Evolutionary conservation across 2,113 vertebrate species (phyloP).

Genomic region (Raja brachyura): DNA sequence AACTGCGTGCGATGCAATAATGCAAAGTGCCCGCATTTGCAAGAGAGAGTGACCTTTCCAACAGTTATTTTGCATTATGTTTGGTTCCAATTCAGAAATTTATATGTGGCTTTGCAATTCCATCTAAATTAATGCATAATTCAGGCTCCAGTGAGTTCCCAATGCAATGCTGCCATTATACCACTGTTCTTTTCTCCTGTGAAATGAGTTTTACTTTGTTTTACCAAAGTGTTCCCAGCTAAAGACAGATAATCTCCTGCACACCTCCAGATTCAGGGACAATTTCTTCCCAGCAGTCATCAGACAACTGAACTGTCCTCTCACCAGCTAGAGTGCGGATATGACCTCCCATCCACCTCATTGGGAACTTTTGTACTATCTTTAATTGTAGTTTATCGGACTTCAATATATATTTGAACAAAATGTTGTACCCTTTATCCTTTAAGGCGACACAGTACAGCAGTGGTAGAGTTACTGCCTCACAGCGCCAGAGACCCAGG

Average conservation of each 20-base stretch:
- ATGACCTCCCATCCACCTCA: too few relatives aligned
- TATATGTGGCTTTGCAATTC: neutral
- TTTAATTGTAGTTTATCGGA: too few relatives aligned
- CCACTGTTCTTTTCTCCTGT: neutral
- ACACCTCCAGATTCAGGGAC: too few relatives aligned
- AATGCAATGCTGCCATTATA: neutral
- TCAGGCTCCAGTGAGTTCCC: neutral
- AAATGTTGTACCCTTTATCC: too few relatives aligned
- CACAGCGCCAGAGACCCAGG: too few relatives aligned
- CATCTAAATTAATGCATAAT: neutral
- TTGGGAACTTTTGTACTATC: too few relatives aligned
- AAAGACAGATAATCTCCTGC: neutral
- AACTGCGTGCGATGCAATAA: neutral
- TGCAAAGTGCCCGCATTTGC: neutral
- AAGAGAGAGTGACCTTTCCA: neutral
- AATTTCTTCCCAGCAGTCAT: too few relatives aligned
- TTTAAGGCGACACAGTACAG: too few relatives aligned
- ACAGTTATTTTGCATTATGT: neutral
- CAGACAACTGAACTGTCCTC: too few relatives aligned
- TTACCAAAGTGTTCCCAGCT: neutral
- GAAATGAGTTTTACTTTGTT: neutral
- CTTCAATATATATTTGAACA: too few relatives aligned
- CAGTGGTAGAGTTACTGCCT: too few relatives aligned
- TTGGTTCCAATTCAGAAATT: slow-evolving; percentile 7
- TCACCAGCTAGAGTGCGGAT: too few relatives aligned